phyloP scores from a whole-genome alignment of 2,888 invertebrate genomes.

The Caenorhabditis angaria region DNA sequence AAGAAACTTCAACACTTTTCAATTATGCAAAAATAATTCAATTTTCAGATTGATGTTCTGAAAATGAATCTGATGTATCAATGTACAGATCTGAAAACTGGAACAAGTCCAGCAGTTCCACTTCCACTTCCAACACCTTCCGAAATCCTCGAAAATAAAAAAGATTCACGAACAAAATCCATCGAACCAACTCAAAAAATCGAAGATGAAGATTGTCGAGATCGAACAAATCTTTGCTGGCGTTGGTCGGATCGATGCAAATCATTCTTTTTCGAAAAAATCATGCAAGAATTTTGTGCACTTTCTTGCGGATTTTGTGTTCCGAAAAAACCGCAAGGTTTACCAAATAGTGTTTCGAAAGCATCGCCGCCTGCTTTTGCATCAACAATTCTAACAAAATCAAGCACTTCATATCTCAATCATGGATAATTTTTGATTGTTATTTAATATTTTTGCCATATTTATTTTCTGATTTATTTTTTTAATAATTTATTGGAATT shows the following conservation, averaged over 20 bases:
- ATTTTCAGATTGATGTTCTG: slow-evolving; percentile 59
- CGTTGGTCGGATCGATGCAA: slow-evolving; percentile 70
- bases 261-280: slow-evolving; percentile 70
- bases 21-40: background rate
- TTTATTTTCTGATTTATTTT: too few species aligned
- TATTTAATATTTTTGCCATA: too few species aligned
- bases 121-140: slow-evolving; percentile 11
- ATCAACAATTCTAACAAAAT: slow-evolving; percentile 37
- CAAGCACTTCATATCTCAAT: slow-evolving; percentile 31
- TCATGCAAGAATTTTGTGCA: slow-evolving; percentile 65
- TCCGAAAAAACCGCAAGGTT: slow-evolving; percentile 22
- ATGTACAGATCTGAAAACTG: slow-evolving; percentile 48
- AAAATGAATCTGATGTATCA: slow-evolving; percentile 72
- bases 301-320: slow-evolving; percentile 53
- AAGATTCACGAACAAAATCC: background rate
- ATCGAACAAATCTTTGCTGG: slow-evolving; percentile 69
- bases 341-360: slow-evolving; percentile 9
- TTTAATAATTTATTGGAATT: too few species aligned
- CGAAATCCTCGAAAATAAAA: background rate
- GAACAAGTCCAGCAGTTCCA: background rate
- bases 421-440: slow-evolving; percentile 18
- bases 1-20: background rate
- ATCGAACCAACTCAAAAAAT: background rate
- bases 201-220: slow-evolving; percentile 56
- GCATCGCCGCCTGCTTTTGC: slow-evolving; percentile 36